phyloP scores from a whole-genome alignment of 2,797 vertebrate genomes.

The Distichodus sexfasciatus region DNA sequence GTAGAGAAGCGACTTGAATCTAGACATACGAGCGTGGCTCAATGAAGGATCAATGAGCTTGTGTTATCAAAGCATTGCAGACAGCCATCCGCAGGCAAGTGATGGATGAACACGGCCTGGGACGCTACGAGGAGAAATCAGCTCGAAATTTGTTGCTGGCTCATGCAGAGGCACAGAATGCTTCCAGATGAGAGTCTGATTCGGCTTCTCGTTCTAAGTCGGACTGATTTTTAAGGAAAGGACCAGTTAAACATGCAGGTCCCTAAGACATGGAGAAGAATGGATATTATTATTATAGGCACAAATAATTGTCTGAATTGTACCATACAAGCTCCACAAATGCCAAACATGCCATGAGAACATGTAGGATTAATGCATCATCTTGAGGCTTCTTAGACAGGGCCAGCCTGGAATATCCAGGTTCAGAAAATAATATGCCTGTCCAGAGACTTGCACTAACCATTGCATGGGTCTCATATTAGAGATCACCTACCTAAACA shows the following conservation, averaged over 20 bases:
- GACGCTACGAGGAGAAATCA: background rate
- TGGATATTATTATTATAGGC: background rate
- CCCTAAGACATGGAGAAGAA: background rate
- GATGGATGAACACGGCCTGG: slow-evolving; percentile 13
- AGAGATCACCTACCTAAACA: too few relatives aligned
- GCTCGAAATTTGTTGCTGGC: background rate
- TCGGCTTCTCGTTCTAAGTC: background rate
- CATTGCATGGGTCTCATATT: too few relatives aligned
- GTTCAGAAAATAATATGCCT: too few relatives aligned
- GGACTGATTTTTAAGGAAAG: background rate
- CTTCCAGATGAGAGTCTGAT: slow-evolving; percentile 16
- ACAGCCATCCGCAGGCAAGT: slow-evolving; percentile 40
- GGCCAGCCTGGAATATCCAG: too few relatives aligned
- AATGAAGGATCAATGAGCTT: slow-evolving; percentile 37
- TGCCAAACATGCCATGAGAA: too few relatives aligned
- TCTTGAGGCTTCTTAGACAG: too few relatives aligned
- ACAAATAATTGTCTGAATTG: background rate
- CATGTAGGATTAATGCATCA: too few relatives aligned
- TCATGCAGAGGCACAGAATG: slow-evolving; percentile 2
- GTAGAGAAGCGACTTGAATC: background rate
- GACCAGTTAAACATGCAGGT: background rate
- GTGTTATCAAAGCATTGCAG: slow-evolving; percentile 14
- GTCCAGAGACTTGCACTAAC: too few relatives aligned
- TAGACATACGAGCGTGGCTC: background rate
- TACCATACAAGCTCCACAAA: background rate